Base-by-base conservation (phyloP, 1,140 invertebrate genomes). In the Aethina tumida region DNA sequence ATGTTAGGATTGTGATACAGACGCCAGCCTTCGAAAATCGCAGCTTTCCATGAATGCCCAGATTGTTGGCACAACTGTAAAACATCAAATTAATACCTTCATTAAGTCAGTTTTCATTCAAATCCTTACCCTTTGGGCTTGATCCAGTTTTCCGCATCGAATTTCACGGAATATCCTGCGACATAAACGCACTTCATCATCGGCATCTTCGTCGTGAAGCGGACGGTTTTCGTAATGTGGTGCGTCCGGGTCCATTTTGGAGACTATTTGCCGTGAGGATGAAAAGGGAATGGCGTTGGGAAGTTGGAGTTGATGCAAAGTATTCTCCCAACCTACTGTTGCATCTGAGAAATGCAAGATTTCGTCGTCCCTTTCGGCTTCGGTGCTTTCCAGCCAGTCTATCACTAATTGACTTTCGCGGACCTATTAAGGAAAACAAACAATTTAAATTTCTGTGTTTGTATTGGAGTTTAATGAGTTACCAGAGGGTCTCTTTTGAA, bases 171-270 rank as follows among this genome's bases (percentile, higher is more conserved):
- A 89, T 21, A 93, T 68, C 49, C 64, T 62, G 35, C 65, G 66
- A 42, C 63, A 69, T 2, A 96, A 60, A 47, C 83, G 69, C 38
- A 70, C 67, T 53, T 96, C 91, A 70, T 96, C 91, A 62, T 92
- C 84, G 54, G 70, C 72, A 60, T 97, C 93, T 31, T 95, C 66
- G 55, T 91, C 82, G 65, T 95, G 90, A 10, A 97, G 64, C 14
- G 74, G 73, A 56, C 74, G 79, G 12, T 78, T 78, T 54, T 94
- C 78, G 39, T 89, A 69, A 13, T 77, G 65, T 0, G 86, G 81
- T 19, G 91, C 91, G 77, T 97, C 93, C n/a, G 92, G 92, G 67
- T 98, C 92, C 49, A 97, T 64, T 46, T 76, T 73, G 8, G 77
- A 74, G 0, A 91, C 76, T 31, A 86, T 67, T 35, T 72, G 66